These are phyloP conservation scores for Symphodus melops DNA, from an alignment of 2,113 vertebrate species.

Conservation along the genomic window DNA sequence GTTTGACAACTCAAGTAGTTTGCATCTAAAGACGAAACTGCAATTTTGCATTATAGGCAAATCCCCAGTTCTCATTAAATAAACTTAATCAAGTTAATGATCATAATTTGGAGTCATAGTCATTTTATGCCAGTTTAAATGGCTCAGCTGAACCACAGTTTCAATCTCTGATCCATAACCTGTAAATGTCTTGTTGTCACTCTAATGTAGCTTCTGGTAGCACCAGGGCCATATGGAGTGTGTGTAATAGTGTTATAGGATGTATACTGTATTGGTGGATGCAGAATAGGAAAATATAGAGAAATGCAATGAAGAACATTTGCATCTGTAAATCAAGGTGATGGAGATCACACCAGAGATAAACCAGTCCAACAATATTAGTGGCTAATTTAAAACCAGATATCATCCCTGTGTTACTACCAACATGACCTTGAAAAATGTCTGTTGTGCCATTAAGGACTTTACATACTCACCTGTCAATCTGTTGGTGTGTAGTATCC, in stretches of 20 bases:
- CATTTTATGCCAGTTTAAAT: neutral
- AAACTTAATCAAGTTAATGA: neutral
- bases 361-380: neutral
- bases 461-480: constrained; percentile 47
- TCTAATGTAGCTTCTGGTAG: neutral
- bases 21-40: too few species aligned
- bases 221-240: neutral
- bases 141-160: neutral
- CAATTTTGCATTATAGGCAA: too few species aligned
- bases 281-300: neutral
- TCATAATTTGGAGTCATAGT: neutral
- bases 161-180: neutral
- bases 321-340: neutral
- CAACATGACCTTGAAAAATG: neutral
- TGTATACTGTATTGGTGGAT: neutral
- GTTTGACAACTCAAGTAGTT: too few species aligned
- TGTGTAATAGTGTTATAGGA: neutral
- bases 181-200: neutral
- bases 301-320: neutral
- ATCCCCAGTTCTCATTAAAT: too few species aligned
- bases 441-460: neutral
- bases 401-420: neutral
- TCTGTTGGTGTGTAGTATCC: constrained; percentile 34
- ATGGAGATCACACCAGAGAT: neutral
- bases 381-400: neutral